Conservation (phyloP, 1,140 invertebrate genomes). For the Mercenaria mercenaria region DNA sequence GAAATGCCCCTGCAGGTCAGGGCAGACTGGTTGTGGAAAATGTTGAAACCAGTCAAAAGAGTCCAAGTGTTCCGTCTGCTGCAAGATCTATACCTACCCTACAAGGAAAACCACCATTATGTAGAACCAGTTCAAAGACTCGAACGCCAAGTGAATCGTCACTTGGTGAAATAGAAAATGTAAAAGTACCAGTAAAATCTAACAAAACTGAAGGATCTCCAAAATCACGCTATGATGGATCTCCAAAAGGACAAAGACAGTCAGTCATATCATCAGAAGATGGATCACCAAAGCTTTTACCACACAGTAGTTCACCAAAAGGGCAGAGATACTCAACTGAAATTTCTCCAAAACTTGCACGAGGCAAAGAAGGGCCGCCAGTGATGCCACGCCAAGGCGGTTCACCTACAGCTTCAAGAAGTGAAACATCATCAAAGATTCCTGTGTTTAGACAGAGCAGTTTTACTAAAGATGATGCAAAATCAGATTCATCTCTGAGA, state of each 20-base stretch:
- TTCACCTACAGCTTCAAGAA: constrained; percentile 55
- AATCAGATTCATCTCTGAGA: constrained; percentile 10
- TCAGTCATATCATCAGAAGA: constrained; percentile 29
- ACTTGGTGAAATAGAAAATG: constrained; percentile 75
- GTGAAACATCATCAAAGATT: constrained; percentile 43
- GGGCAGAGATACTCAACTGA: constrained; percentile 60
- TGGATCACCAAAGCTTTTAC: constrained; percentile 52
- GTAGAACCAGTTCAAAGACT: constrained; percentile 71
- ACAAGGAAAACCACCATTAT: constrained; percentile 76
- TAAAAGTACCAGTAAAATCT: constrained; percentile 24
- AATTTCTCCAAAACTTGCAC: constrained; percentile 68
- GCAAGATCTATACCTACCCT: constrained; percentile 39
- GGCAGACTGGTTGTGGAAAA: constrained; percentile 51
- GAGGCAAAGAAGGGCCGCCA: constrained; percentile 27
- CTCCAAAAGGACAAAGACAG: constrained; percentile 56
- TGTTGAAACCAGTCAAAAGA: constrained; percentile 51
- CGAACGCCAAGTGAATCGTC: constrained; percentile 82
- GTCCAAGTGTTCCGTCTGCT: constrained; percentile 3
- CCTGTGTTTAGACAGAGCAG: constrained; percentile 51
- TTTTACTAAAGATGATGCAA: constrained; percentile 51
- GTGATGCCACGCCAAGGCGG: constrained; percentile 30
- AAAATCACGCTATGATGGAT: constrained; percentile 63
- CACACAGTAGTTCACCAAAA: constrained; percentile 48
- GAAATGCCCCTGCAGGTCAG: neutral
- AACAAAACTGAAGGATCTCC: constrained; percentile 58